Conservation (phyloP, 1,140 invertebrate genomes). For the Campodea augens region DNA sequence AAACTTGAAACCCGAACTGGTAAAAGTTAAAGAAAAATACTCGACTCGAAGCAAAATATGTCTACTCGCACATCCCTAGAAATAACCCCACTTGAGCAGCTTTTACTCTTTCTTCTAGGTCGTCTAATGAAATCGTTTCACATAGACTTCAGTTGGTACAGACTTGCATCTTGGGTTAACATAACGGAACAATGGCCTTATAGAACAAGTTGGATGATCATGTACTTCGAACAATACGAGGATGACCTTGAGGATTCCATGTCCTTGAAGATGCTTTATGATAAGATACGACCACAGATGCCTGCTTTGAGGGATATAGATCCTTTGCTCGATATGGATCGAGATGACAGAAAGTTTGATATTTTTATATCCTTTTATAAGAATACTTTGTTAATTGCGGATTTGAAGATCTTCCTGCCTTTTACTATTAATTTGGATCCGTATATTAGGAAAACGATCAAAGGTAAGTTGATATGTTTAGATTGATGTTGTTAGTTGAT, state of each 20-base stretch:
- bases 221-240: constrained; percentile 77
- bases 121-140: constrained; percentile 92
- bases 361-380: constrained; percentile 78
- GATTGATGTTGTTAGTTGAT: no score
- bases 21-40: no score
- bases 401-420: constrained; percentile 84
- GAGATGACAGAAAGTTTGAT: constrained; percentile 85
- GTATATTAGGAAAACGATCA: constrained; percentile 85
- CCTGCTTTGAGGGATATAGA: constrained; percentile 69
- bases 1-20: no score
- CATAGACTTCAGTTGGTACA: constrained; percentile 98
- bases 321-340: constrained; percentile 72
- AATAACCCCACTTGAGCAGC: no score
- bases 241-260: constrained; percentile 67
- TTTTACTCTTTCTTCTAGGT: constrained; percentile 32
- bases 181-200: constrained; percentile 98
- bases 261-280: constrained; percentile 72
- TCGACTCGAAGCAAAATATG: no score
- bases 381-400: constrained; percentile 53
- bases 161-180: constrained; percentile 91
- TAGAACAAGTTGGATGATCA: constrained; percentile 88
- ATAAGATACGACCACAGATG: constrained; percentile 65
- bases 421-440: constrained; percentile 95
- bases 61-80: no score
- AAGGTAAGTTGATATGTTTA: constrained; percentile 49